A percentile compares a stretch with the other conserved stretches of the same genome.
These are phyloP conservation scores for Intellagama lesueurii DNA, from an alignment of 2,797 vertebrate genomes.

Conservation along the genomic window DNA sequence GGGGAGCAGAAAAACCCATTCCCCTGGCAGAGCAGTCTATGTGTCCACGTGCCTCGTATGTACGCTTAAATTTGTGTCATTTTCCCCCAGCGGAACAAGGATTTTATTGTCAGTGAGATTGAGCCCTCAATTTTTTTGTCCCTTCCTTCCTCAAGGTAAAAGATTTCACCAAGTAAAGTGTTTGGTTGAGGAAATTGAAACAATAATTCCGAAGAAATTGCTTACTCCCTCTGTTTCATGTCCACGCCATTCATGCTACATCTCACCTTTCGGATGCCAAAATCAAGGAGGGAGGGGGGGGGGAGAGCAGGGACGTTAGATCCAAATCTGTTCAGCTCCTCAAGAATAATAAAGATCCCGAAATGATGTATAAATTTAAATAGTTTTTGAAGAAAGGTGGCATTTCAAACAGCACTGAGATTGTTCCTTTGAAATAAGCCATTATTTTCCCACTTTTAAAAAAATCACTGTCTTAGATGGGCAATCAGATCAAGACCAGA, in stretches of 20 bases:
- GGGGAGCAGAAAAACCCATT: no score
- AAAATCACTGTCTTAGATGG: slow-evolving; percentile 67
- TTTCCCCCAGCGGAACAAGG: no score
- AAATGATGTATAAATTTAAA: slow-evolving; percentile 72
- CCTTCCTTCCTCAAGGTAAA: slow-evolving; percentile 34
- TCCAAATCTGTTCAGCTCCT: slow-evolving; percentile 70
- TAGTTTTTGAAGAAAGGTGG: slow-evolving; percentile 67
- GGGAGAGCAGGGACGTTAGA: slow-evolving; percentile 56
- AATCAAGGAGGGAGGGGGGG: slow-evolving; percentile 58
- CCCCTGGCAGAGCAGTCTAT: no score
- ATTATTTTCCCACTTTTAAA: slow-evolving; percentile 73
- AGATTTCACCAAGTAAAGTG: slow-evolving; percentile 51
- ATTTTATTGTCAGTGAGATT: no score
- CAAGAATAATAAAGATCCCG: slow-evolving; percentile 69
- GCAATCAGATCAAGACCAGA: slow-evolving; percentile 61
- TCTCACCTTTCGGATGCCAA: slow-evolving; percentile 63
- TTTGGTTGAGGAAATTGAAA: slow-evolving; percentile 60
- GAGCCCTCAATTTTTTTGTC: background rate
- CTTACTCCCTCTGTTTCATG: slow-evolving; percentile 42
- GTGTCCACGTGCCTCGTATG: no score
- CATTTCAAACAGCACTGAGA: slow-evolving; percentile 69
- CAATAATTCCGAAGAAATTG: slow-evolving; percentile 52
- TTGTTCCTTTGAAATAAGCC: slow-evolving; percentile 76
- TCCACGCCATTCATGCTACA: slow-evolving; percentile 41
- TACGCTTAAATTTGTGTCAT: no score